Conservation (phyloP, 2,888 invertebrate genomes). For the Cyclophora albipunctata region DNA sequence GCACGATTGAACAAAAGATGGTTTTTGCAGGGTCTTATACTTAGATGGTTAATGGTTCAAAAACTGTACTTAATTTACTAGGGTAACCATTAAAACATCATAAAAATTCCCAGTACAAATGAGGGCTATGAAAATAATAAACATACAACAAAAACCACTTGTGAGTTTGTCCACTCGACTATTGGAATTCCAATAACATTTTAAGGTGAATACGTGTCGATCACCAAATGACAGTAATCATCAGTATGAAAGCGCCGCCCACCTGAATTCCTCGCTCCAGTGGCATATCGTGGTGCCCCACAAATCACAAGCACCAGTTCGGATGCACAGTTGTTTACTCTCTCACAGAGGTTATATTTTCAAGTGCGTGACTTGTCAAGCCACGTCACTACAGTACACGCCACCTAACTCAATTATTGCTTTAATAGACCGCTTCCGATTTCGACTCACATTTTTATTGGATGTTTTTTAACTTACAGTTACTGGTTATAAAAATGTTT, state of each 20-base stretch:
- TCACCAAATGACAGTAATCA: slow-evolving; percentile 37
- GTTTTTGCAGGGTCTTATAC: too few relatives aligned
- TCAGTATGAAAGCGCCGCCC: slow-evolving; percentile 27
- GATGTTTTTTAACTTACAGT: not conserved
- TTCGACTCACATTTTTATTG: slow-evolving; percentile 7
- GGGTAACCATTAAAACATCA: too few relatives aligned
- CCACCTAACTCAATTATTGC: slow-evolving; percentile 25
- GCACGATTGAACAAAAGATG: not conserved
- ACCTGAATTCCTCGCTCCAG: slow-evolving; percentile 32
- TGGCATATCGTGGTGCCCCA: slow-evolving; percentile 14
- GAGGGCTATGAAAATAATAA: too few relatives aligned
- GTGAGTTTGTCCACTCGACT: not conserved
- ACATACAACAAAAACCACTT: too few relatives aligned
- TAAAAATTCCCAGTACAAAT: too few relatives aligned
- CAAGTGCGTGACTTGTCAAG: slow-evolving; percentile 53
- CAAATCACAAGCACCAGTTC: slow-evolving; percentile 15
- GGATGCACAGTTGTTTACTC: slow-evolving; percentile 37
- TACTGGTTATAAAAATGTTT: too few relatives aligned
- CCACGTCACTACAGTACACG: slow-evolving; percentile 33
- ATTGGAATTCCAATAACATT: not conserved
- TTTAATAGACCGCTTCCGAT: slow-evolving; percentile 9
- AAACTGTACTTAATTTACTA: too few relatives aligned
- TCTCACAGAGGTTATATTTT: slow-evolving; percentile 39
- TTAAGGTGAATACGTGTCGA: slow-evolving; percentile 24
- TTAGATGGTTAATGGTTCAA: too few relatives aligned